Evolutionary conservation across 1,140 invertebrate species (phyloP).

Genomic region (Bombus pascuorum): DNA sequence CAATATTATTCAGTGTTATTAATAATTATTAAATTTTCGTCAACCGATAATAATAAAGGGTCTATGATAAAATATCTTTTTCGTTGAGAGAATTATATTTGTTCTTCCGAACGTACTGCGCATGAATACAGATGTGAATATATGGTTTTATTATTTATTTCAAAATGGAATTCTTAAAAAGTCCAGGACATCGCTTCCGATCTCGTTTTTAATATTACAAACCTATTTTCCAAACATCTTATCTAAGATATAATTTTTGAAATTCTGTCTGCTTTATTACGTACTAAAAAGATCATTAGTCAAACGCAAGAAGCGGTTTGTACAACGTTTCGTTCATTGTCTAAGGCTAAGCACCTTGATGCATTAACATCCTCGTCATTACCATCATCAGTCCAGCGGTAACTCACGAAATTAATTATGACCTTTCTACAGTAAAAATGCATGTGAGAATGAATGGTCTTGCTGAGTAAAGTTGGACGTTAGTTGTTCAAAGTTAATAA

Average conservation of each 20-base stretch:
- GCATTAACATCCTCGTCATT: background rate
- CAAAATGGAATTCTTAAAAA: background rate
- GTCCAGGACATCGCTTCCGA: background rate
- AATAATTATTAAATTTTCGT: too few species aligned
- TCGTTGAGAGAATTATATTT: background rate
- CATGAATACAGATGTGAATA: too few species aligned
- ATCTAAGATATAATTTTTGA: too few species aligned
- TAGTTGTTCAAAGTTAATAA: conserved; percentile 6
- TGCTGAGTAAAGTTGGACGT: too few species aligned
- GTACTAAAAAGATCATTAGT: background rate
- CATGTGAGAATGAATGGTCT: background rate
- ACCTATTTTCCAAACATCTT: background rate
- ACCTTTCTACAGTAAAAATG: background rate
- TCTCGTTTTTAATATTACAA: background rate
- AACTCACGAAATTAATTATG: background rate
- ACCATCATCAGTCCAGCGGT: background rate
- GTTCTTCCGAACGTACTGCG: background rate
- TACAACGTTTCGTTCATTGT: background rate
- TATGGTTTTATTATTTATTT: background rate
- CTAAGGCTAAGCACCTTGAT: background rate
- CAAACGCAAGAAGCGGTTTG: background rate
- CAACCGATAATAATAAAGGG: too few species aligned
- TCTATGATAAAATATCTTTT: background rate
- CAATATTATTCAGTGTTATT: too few species aligned
- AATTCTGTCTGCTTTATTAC: background rate